These are phyloP conservation scores for Poliocrania exsul DNA, from an alignment of 2,797 vertebrate species.

Conservation along the genomic window DNA sequence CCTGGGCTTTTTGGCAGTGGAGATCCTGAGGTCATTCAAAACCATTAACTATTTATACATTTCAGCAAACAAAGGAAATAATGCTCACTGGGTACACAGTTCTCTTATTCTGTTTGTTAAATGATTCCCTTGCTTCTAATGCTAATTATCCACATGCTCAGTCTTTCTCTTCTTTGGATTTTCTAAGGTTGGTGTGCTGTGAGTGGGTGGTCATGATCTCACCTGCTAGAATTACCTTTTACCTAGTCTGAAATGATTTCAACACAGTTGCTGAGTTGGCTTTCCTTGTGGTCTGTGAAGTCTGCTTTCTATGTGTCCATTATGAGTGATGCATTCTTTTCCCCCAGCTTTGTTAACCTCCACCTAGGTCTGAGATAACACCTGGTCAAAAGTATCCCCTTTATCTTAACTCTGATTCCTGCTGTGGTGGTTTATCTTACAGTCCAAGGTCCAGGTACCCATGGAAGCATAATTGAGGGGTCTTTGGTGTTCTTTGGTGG, in stretches of 20 bases:
- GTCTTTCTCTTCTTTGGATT: neutral
- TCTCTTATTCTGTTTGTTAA: neutral
- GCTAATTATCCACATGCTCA: neutral
- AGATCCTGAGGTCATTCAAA: neutral
- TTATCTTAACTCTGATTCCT: neutral
- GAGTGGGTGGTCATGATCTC: neutral
- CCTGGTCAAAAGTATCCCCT: too few relatives aligned
- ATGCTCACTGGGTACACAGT: neutral
- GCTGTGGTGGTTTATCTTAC: neutral
- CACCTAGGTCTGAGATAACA: neutral
- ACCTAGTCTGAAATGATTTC: neutral
- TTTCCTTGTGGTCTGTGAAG: neutral
- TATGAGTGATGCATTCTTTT: neutral
- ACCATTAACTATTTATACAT: neutral
- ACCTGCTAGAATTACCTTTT: neutral
- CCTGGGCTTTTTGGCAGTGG: neutral
- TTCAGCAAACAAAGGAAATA: neutral
- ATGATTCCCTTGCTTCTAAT: neutral
- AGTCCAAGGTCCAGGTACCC: neutral
- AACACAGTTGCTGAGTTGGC: neutral
- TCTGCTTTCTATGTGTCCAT: neutral
- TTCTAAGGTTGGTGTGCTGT: neutral
- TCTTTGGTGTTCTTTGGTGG: neutral
- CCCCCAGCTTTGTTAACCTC: neutral
- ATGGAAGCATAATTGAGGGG: neutral